Evolutionary conservation across 2,113 vertebrate genomes (phyloP), one percentile per base, ranked within the genome.

Genomic region (Nerophis lumbriciformis): DNA sequence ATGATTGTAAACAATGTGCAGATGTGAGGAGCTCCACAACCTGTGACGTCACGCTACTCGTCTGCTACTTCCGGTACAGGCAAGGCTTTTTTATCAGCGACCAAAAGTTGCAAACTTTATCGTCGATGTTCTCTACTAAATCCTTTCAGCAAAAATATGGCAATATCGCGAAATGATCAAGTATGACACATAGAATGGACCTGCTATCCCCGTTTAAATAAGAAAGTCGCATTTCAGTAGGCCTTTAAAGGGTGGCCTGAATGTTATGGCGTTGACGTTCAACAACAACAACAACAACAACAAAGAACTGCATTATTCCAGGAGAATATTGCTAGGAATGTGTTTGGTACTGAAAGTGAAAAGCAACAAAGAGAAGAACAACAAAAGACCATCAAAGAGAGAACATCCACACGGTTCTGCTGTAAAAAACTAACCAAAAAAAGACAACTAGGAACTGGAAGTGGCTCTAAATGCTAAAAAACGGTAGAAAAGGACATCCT

Each of bases 401-500:
- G 14, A 73, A 68, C 79, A 86, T 79, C 61, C 52, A 80, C 59
- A 47, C 69, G 62, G 69, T 74, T 63, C 72, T 73, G 66, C 69
- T 71, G 71, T 83, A 83, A 88, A 83, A 87, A 28, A 28, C 28
- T 28, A 28, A 28, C 28, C 28, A 84, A 68, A 86, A 83, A 73
- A 79, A 77, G 73, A 80, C 71, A 76, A 77, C 71, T 65, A 84
- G 73, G 79, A 71, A 73, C 69, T 78, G 75, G 69, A 86, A 87
- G 83, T 88, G 81, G 83, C 72, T 81, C 63, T 76, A 81, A 85
- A 74, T 65, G 58, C 88, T 91, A 89, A 77, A 90, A 90, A 85
- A 89, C 77, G 64, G 84, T 87, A 90, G 82, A 89, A 92, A 92
- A 90, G 88, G 88, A 87, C 82, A 83, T 87, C 81, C 74, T 57